Conservation (phyloP, 2,113 vertebrate species). For the Eulemur macaco region DNA sequence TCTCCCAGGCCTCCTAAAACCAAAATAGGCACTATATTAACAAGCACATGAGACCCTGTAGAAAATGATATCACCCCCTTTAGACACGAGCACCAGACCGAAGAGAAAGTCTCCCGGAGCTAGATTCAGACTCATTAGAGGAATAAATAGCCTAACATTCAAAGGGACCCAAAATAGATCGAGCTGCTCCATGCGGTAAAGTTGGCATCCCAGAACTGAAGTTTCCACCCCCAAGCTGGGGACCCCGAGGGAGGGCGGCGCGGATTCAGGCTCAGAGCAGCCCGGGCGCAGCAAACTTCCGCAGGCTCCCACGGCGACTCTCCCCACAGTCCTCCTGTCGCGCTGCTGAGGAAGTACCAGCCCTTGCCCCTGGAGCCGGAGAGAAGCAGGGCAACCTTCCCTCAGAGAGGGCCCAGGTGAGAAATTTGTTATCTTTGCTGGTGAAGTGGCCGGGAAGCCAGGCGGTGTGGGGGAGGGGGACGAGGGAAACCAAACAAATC, state of each 20-base stretch:
- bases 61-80: background rate
- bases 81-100: background rate
- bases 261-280: background rate
- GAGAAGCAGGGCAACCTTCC: background rate
- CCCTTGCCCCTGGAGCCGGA: slow-evolving; percentile 15
- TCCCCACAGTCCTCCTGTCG: slow-evolving; percentile 24
- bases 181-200: fast-evolving
- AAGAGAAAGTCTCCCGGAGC: background rate
- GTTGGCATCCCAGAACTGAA: background rate
- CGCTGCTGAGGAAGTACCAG: slow-evolving; percentile 65
- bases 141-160: fast-evolving
- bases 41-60: background rate
- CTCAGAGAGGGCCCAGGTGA: slow-evolving; percentile 57
- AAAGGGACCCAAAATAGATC: fast-evolving
- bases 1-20: background rate
- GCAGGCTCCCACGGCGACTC: background rate
- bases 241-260: fast-evolving
- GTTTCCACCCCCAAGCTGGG: background rate
- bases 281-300: fast-evolving
- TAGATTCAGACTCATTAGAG: background rate
- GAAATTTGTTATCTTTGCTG: background rate
- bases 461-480: fast-evolving
- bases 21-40: background rate
- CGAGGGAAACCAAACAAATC: fast-evolving
- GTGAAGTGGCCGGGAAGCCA: fast-evolving